Conservation (phyloP, 1,140 invertebrate genomes). For the Scaptomyza montana region DNA sequence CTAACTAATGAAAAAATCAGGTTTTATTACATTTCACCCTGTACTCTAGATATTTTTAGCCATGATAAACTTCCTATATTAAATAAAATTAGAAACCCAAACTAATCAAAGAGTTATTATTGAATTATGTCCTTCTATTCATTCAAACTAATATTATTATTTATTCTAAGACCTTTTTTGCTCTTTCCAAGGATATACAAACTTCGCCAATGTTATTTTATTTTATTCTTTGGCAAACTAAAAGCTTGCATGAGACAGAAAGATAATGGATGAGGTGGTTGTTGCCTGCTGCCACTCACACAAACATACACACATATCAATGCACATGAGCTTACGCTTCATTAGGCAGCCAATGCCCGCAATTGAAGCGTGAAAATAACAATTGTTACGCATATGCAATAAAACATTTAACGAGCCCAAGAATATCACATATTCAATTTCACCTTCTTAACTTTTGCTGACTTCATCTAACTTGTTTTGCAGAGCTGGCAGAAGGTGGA, state of each 20-base stretch:
- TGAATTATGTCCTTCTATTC: too few species aligned
- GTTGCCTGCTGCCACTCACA: background rate
- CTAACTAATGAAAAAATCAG: too few species aligned
- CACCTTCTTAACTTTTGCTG: slow-evolving; percentile 6
- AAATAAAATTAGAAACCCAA: too few species aligned
- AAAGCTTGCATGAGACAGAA: slow-evolving; percentile 53
- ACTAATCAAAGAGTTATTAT: too few species aligned
- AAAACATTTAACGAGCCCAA: slow-evolving; percentile 66
- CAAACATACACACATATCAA: slow-evolving; percentile 53
- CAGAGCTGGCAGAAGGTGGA: slow-evolving; percentile 95
- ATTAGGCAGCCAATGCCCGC: slow-evolving; percentile 74
- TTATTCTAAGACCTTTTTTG: background rate
- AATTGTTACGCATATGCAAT: slow-evolving; percentile 79
- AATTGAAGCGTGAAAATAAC: slow-evolving; percentile 76
- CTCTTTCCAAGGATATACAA: slow-evolving; percentile 12
- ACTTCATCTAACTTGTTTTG: background rate
- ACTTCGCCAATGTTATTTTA: background rate
- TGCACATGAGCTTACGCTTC: slow-evolving; percentile 72
- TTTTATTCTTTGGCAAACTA: slow-evolving; percentile 54
- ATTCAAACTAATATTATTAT: background rate
- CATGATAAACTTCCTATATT: too few species aligned
- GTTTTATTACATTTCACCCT: too few species aligned
- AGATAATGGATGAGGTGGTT: background rate
- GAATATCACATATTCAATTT: slow-evolving; percentile 20
- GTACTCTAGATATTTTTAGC: too few species aligned